Evolutionary conservation across 1,140 invertebrate genomes (phyloP).

Genomic region (Pogonus chalceus): DNA sequence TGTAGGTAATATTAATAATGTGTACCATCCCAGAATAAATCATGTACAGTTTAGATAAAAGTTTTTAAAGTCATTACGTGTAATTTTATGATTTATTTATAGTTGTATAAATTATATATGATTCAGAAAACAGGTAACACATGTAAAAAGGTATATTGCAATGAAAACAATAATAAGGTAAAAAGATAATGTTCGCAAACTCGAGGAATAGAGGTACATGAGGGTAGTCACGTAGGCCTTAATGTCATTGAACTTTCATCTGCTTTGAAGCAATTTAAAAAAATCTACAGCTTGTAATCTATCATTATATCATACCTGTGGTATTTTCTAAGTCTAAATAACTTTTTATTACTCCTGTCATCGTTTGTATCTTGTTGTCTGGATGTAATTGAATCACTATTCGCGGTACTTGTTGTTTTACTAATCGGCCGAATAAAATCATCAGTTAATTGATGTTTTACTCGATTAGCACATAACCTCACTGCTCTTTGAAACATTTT

Average conservation of each 20-base stretch:
- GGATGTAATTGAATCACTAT: constrained; percentile 44
- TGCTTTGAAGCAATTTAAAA: background rate
- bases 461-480: constrained; percentile 36
- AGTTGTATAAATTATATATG: too few species aligned
- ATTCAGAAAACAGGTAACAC: too few species aligned
- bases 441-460: constrained; percentile 31
- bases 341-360: constrained; percentile 32
- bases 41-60: too few species aligned
- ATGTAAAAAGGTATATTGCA: too few species aligned
- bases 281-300: too few species aligned
- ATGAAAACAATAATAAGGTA: too few species aligned
- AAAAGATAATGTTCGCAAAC: too few species aligned
- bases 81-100: too few species aligned
- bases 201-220: background rate
- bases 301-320: too few species aligned
- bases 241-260: background rate
- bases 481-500: constrained; percentile 39
- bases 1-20: too few species aligned
- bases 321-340: constrained; percentile 41
- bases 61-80: too few species aligned
- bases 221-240: background rate
- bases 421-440: constrained; percentile 39
- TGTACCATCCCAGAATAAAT: too few species aligned
- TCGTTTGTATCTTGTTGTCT: constrained; percentile 33
- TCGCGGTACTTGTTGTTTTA: constrained; percentile 44